A percentile compares a stretch with the other conserved stretches of the same genome.
Conservation (phyloP, 2,797 vertebrate species). For the Schizopygopsis pylzovi region DNA sequence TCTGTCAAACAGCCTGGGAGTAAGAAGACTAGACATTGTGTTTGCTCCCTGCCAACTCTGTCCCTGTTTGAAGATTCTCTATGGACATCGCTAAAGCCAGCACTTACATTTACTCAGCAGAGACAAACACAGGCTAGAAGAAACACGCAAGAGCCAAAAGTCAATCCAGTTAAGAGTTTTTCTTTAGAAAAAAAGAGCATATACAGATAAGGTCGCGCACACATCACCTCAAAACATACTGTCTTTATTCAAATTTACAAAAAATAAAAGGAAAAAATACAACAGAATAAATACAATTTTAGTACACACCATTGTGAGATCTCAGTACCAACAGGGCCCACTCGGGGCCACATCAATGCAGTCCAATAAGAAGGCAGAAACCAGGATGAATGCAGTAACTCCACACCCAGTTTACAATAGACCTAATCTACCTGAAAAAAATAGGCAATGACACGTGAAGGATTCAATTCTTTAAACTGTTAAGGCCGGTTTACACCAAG, state of each 20-base stretch:
- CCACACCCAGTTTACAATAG: background rate
- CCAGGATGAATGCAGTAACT: constrained; percentile 22
- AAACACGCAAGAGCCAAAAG: constrained; percentile 47
- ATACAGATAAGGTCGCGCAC: constrained; percentile 58
- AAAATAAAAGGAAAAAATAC: constrained; percentile 75
- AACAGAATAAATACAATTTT: constrained; percentile 78
- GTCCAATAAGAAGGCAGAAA: constrained; percentile 64
- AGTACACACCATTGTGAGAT: constrained; percentile 69
- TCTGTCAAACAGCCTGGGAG: constrained; percentile 33
- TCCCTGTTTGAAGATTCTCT: constrained; percentile 45
- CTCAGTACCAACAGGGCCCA: constrained; percentile 62
- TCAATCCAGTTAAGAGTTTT: constrained; percentile 61
- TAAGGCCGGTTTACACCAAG: background rate
- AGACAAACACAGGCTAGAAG: constrained; percentile 41
- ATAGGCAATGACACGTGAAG: background rate
- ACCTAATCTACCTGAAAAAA: constrained; percentile 15
- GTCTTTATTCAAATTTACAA: constrained; percentile 79
- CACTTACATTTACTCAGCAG: constrained; percentile 37
- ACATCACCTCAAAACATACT: constrained; percentile 74
- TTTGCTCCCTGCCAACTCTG: constrained; percentile 42
- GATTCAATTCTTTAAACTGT: background rate
- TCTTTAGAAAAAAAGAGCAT: constrained; percentile 58
- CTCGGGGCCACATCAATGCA: constrained; percentile 67
- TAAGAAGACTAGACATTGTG: constrained; percentile 52
- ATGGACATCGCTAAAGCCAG: constrained; percentile 16